These are phyloP conservation scores for Pithys albifrons DNA, from an alignment of 2,113 vertebrate species.

Conservation along the genomic window DNA sequence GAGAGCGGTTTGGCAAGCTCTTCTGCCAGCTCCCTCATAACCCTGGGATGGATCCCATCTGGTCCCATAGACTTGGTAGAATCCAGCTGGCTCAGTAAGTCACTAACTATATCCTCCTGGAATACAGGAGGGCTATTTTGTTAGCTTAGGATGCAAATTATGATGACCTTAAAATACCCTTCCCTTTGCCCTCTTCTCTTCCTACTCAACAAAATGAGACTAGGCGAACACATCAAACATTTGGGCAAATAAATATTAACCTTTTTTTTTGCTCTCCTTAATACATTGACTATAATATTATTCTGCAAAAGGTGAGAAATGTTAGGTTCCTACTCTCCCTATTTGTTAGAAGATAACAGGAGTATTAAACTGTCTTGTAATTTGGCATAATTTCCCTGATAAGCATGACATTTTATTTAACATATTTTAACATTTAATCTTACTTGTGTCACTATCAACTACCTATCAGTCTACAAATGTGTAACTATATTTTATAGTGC, in stretches of 20 bases:
- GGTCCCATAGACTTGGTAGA: too few species aligned
- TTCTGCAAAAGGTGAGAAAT: background rate
- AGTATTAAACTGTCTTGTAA: background rate
- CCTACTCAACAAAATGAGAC: background rate
- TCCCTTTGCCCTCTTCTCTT: background rate
- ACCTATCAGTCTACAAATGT: background rate
- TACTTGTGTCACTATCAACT: background rate
- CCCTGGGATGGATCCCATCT: too few species aligned
- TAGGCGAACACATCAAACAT: background rate
- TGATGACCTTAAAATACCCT: background rate
- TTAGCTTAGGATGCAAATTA: background rate
- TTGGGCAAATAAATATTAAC: background rate
- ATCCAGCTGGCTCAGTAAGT: too few species aligned
- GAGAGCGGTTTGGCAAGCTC: too few species aligned
- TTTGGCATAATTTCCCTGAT: background rate
- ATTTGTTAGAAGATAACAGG: background rate
- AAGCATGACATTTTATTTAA: background rate
- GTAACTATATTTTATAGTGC: background rate
- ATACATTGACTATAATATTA: background rate
- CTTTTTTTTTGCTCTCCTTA: background rate
- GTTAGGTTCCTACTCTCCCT: background rate
- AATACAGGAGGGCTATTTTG: too few species aligned
- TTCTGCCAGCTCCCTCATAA: too few species aligned
- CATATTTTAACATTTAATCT: background rate
- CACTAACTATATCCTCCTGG: too few species aligned